Percentiles rank a stretch among this genome's conserved stretches.
Evolutionary conservation across 2,888 invertebrate genomes (phyloP).

Genomic region (Dryadula phaetusa): DNA sequence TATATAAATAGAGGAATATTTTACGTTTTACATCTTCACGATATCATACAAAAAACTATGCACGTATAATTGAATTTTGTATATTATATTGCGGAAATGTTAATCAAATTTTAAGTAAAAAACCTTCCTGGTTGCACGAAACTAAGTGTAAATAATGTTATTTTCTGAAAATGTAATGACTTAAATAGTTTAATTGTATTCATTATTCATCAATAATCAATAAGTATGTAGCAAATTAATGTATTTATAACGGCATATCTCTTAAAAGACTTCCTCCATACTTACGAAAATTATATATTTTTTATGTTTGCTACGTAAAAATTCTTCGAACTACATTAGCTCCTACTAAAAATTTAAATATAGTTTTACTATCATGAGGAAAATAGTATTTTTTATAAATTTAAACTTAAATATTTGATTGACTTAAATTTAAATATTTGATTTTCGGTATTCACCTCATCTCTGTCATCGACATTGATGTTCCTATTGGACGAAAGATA

Average conservation of each 20-base stretch:
- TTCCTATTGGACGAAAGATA: conserved; percentile 93
- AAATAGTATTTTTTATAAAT: background rate
- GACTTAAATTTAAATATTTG: background rate
- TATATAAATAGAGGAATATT: background rate
- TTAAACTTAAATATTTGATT: background rate
- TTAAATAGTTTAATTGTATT: no score
- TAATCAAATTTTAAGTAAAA: background rate
- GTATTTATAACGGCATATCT: no score
- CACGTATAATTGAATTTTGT: background rate
- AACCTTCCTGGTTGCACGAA: background rate
- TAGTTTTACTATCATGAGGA: background rate
- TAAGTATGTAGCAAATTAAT: no score
- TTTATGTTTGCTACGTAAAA: no score
- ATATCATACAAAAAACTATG: background rate
- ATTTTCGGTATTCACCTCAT: conserved; percentile 86
- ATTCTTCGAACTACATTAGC: background rate
- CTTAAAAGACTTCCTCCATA: no score
- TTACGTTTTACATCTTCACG: background rate
- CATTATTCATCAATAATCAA: no score
- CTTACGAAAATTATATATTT: no score
- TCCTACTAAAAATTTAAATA: background rate
- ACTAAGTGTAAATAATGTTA: background rate
- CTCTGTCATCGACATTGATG: conserved; percentile 92
- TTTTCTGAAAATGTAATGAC: background rate
- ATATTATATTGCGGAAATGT: conserved; percentile 5